A percentile compares a stretch with the other conserved stretches of the same genome.
phyloP scores from a whole-genome alignment of 2,797 vertebrate species.

The Simalia tracyae region DNA sequence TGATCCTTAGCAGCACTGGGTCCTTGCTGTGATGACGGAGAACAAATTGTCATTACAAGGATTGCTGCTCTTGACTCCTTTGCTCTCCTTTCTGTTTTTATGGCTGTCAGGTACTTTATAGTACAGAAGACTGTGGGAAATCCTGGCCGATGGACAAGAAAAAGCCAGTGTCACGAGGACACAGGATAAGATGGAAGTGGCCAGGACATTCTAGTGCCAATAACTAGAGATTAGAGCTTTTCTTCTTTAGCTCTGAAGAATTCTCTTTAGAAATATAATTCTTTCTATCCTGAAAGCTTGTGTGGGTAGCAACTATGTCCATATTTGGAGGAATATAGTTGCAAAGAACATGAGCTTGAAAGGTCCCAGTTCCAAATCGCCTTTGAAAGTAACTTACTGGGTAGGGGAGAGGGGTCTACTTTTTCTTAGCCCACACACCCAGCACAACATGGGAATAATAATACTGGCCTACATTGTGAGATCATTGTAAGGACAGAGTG shows the following conservation, averaged over 20 bases:
- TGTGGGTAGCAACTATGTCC: not conserved
- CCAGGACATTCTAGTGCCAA: not conserved
- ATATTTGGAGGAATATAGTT: not conserved
- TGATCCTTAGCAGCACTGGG: not conserved
- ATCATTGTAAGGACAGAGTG: not conserved
- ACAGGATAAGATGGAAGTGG: not conserved
- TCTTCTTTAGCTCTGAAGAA: not conserved
- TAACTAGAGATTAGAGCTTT: not conserved
- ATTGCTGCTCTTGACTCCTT: not conserved
- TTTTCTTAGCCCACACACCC: not conserved
- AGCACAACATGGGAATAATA: not conserved
- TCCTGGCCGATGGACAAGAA: not conserved
- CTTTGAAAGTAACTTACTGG: not conserved
- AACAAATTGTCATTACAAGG: not conserved
- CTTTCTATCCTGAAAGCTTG: not conserved
- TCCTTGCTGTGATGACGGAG: not conserved
- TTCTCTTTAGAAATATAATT: not conserved
- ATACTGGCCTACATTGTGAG: not conserved
- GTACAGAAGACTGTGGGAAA: not conserved
- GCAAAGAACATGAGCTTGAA: not conserved
- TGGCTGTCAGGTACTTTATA: not conserved
- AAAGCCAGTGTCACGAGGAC: not conserved
- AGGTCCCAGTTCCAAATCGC: not conserved
- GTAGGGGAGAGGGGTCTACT: not conserved
- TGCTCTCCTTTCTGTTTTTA: not conserved